These are phyloP conservation scores for Muscicapa adusta DNA, from an alignment of 2,113 vertebrate species.

Conservation along the genomic window DNA sequence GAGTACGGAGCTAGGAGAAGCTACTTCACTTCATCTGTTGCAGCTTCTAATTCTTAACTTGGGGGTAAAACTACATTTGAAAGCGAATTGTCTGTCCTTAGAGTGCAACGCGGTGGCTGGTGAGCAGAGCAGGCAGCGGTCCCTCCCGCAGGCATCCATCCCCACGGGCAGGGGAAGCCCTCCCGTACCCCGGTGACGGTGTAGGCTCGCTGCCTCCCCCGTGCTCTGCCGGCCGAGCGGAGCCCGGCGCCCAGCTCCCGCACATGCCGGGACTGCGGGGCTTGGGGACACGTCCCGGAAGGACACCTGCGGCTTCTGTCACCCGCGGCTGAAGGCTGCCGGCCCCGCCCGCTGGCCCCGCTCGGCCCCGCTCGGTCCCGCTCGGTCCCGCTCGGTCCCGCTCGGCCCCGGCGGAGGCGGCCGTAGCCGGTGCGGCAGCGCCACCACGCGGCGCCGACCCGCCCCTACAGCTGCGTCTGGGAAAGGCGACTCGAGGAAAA, in stretches of 20 bases:
- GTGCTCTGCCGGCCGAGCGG: background rate
- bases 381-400: too few species aligned
- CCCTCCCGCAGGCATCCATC: fast-evolving
- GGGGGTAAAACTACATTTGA: background rate
- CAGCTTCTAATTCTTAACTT: background rate
- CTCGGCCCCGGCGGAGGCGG: background rate
- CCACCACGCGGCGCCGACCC: background rate
- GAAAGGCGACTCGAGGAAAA: too few species aligned
- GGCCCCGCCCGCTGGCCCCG: background rate
- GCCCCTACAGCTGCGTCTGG: fast-evolving
- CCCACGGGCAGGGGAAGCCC: background rate
- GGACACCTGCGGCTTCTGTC: fast-evolving
- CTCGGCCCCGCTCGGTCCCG: background rate
- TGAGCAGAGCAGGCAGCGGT: fast-evolving
- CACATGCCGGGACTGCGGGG: background rate
- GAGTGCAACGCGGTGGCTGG: fast-evolving
- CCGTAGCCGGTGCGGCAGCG: background rate
- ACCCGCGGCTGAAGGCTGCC: background rate
- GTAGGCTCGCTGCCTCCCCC: background rate
- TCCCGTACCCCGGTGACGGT: too few species aligned
- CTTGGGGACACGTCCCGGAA: fast-evolving
- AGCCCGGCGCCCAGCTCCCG: background rate
- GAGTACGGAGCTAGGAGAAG: background rate
- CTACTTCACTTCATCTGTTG: background rate
- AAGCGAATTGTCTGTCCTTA: background rate